A percentile compares a stretch with the other conserved stretches of the same genome.
Evolutionary conservation across 2,113 vertebrate genomes (phyloP).

Genomic region (Centropristis striata): DNA sequence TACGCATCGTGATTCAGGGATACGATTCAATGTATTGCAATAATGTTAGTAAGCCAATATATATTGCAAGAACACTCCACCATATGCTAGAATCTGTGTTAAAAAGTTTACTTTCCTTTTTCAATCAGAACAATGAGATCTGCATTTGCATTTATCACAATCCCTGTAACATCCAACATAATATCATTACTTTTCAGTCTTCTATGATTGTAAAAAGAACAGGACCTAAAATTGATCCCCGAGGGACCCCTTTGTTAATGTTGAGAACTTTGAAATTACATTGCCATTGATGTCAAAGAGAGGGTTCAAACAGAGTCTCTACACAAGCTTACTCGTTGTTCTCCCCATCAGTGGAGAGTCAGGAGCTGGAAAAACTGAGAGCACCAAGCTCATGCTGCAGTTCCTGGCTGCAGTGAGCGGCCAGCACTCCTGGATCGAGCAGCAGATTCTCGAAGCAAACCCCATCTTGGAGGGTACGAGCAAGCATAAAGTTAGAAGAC

Average conservation of each 20-base stretch:
- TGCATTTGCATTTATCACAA: neutral
- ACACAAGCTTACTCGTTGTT: neutral
- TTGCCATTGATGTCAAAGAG: neutral
- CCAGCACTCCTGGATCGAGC: constrained; percentile 97
- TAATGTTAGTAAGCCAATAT: too few species aligned
- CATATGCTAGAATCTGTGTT: too few species aligned
- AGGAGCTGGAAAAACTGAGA: constrained; percentile 97
- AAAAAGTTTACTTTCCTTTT: too few species aligned
- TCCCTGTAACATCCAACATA: too few species aligned
- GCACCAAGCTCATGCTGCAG: constrained; percentile 95
- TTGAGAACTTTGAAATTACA: neutral
- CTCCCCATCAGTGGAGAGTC: constrained; percentile 91
- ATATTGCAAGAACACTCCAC: too few species aligned
- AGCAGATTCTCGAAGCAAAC: constrained; percentile 97
- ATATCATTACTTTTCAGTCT: too few species aligned
- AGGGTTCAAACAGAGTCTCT: too few species aligned
- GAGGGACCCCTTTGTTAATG: neutral
- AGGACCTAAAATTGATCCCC: neutral
- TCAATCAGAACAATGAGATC: neutral
- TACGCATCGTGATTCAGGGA: too few species aligned
- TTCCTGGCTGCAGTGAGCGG: constrained; percentile 95
- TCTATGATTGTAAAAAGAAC: neutral
- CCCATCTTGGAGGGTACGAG: constrained; percentile 92
- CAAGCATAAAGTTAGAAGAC: neutral
- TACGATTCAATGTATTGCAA: too few species aligned